Base-by-base conservation (phyloP, 2,888 invertebrate species). In the Argyresthia albistria region DNA sequence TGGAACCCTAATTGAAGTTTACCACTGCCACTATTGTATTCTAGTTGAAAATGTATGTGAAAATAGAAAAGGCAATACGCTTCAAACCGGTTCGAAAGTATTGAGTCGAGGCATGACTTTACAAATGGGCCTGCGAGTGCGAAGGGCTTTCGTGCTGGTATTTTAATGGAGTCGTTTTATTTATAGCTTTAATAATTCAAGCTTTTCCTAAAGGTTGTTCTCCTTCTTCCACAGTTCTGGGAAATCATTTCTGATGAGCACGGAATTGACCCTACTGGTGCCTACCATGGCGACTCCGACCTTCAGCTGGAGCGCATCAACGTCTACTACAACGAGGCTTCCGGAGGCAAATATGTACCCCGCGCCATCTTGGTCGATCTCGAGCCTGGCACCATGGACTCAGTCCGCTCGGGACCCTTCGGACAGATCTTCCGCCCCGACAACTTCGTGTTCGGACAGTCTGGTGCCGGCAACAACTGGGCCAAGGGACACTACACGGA, bases 181-280 rank as follows among this genome's bases (percentile, higher is more conserved):
- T 59, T 9, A 9, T 54, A 56, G 58, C 58, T 59, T 54, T 60
- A 57, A 57, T 57, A 57, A 57, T 59, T 58, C 49, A 55, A 61
- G 54, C 56, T 64, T 64, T 60, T 57, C 93, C 94, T 60, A 95
- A 95, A 80, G 93, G 93, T 50, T 94, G 88, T 89, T 71, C 93
- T 89, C 67, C 94, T 93, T 84, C 69, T 76, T 73, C 72, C 65
- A 59, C 75, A 86, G 66, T 80, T 88, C 60, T 97, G 96, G 97
- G 97, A 97, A 89, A 96, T 97, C 65, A 97, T 97, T 88, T 97
- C 97, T 55, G 96, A 97, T 75, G 97, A 97, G 88, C 97, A 97
- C 78, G 96, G 96, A 70, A 97, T 97, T 74, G 95, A 96, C 90
- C 95, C 95, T 65, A 95, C 95, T 63, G 96, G 96, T 57, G 92